Conservation (phyloP, 2,113 vertebrate genomes). For the Cyanistes caeruleus region DNA sequence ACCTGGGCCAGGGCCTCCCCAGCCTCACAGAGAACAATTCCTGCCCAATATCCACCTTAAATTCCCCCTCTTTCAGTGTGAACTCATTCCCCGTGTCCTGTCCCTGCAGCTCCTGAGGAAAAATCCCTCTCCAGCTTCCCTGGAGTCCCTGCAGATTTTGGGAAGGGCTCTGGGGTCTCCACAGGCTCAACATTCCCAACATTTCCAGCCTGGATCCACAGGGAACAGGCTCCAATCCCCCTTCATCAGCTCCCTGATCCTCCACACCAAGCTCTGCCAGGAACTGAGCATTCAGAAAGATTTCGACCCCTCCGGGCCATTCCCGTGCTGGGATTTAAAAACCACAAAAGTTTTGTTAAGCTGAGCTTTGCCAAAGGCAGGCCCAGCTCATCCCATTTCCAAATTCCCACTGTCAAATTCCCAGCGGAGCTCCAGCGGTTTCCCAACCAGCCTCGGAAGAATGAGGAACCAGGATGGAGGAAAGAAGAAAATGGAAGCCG, state of each 20-base stretch:
- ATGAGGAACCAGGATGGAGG: neutral
- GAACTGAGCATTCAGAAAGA: neutral
- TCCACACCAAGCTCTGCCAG: neutral
- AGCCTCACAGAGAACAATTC: neutral
- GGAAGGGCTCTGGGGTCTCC: neutral
- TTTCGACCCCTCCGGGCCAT: neutral
- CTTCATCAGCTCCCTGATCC: too few relatives aligned
- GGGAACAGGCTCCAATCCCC: neutral
- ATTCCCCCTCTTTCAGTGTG: too few relatives aligned
- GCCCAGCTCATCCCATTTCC: neutral
- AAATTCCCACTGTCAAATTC: neutral
- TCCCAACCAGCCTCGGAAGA: neutral
- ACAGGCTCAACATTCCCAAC: neutral
- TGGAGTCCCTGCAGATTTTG: neutral
- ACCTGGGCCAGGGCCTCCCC: neutral
- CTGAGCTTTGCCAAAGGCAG: neutral
- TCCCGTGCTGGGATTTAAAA: neutral
- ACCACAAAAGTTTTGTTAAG: neutral
- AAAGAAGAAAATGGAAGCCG: neutral
- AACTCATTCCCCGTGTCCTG: neutral
- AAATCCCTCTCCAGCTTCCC: neutral
- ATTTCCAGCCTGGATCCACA: neutral
- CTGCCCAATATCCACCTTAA: accelerated
- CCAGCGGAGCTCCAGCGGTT: accelerated
- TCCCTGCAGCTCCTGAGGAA: neutral